phyloP scores from a whole-genome alignment of 1,140 invertebrate genomes.

The Drosophila neocordata region DNA sequence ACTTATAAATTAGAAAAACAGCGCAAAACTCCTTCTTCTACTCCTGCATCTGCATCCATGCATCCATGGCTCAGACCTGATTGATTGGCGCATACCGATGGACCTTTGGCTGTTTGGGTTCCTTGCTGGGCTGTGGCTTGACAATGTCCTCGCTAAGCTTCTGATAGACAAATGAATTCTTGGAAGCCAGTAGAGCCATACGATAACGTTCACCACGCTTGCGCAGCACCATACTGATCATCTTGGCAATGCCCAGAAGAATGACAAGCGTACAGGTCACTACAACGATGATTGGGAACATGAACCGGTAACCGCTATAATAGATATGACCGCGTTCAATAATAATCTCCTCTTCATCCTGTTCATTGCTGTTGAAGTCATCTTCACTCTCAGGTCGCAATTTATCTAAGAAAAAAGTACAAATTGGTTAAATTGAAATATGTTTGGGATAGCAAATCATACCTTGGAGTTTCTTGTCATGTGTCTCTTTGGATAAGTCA shows the following conservation, averaged over 20 bases:
- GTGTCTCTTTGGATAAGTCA: conserved; percentile 82
- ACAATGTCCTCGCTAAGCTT: conserved; percentile 85
- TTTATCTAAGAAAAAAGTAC: conserved; percentile 47
- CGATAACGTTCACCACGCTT: conserved; percentile 84
- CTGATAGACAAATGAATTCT: conserved; percentile 84
- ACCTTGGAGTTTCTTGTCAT: conserved; percentile 69
- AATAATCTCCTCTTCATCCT: conserved; percentile 82
- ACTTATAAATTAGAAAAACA: conserved; percentile 81
- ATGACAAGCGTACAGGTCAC: conserved; percentile 83
- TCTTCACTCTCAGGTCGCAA: conserved; percentile 44
- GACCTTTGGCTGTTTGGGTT: conserved; percentile 85
- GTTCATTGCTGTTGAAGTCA: conserved; percentile 59
- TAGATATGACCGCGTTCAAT: conserved; percentile 82
- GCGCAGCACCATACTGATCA: conserved; percentile 83
- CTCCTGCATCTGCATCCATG: conserved; percentile 44
- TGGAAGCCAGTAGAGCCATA: conserved; percentile 83
- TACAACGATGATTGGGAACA: conserved; percentile 83
- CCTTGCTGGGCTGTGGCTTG: conserved; percentile 71
- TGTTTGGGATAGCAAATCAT: conserved; percentile 14
- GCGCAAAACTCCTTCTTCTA: conserved; percentile 62
- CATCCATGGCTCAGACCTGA: conserved; percentile 76
- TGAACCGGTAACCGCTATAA: conserved; percentile 82
- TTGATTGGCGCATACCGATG: conserved; percentile 84
- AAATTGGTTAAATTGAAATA: not conserved
- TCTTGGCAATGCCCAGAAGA: conserved; percentile 83